Evolutionary conservation across 2,113 vertebrate genomes (phyloP), one percentile per base, ranked within the genome.

Genomic region (Hippocampus mohnikei): DNA sequence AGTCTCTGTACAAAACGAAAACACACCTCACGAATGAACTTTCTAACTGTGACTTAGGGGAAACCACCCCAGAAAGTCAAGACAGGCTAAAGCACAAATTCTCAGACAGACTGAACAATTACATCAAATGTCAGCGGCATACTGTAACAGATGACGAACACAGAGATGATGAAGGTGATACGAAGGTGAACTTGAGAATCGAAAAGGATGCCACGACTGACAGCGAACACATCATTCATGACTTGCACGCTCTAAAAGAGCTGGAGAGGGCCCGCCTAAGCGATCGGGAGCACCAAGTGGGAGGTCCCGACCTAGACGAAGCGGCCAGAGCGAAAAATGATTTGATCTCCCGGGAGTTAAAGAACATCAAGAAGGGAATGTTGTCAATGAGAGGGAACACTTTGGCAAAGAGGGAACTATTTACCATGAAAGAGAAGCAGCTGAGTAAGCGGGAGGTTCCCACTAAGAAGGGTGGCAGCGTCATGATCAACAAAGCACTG

Each of bases 31-130:
- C 9, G 42, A 75, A 85, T 15, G 72, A 50, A 50, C 15, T 55
- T 33, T 71, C n/a, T 5, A 79, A 80, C 13, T 60, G 42, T 15
- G 71, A 85, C 59, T 40, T 15, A 0, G n/a, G 5, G 2, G 64
- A 81, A 59, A n/a, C 58, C 2, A 66, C 73, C 67, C 15, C 46
- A 13, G 70, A 85, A 64, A 76, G 85, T 40, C 84, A 80, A 66
- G 78, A 8, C 4, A 83, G 84, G 25, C n/a, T 46, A 21, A 92
- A 93, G 60, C 86, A 86, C 66, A 13, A 65, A 2, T 93, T 93
- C 79, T 91, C 93, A 73, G 82, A 89, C 46, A 85, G 81, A 66
- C 91, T 90, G 70, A 92, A 93, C 67, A 91, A 90, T 69, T 93
- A 91, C 20, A 93, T 93, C 40, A 93, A 93, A 84, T 76, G 78